Evolutionary conservation across 2,797 vertebrate species (phyloP).

Genomic region (Pipistrellus kuhlii): DNA sequence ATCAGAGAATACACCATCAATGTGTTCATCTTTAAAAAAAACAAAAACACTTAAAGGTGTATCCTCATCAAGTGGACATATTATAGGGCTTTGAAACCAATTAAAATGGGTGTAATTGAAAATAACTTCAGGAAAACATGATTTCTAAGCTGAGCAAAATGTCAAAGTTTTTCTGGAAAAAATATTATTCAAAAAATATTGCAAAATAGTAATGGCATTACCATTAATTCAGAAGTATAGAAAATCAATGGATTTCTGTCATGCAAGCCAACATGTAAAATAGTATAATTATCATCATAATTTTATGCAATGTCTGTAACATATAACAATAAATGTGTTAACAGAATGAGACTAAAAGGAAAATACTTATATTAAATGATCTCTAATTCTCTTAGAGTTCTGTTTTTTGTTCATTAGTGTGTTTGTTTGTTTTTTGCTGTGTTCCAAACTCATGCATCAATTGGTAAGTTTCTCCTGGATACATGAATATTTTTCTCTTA

Average conservation of each 20-base stretch:
- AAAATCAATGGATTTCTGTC: background rate
- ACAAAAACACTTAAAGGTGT: background rate
- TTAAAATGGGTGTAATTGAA: background rate
- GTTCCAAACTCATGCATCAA: background rate
- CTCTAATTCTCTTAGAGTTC: background rate
- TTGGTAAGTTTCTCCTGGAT: constrained; percentile 7
- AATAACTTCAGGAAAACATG: background rate
- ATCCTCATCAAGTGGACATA: background rate
- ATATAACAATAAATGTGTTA: background rate
- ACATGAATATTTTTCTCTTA: background rate
- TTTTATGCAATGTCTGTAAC: background rate
- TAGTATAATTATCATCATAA: background rate
- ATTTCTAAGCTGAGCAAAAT: background rate
- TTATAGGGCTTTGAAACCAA: background rate
- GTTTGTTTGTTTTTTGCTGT: background rate
- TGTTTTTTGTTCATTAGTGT: background rate
- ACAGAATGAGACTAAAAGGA: background rate
- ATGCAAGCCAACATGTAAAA: background rate
- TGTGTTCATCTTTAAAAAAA: background rate
- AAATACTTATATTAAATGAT: background rate
- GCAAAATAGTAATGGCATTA: background rate
- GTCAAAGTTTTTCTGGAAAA: background rate
- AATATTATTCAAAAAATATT: background rate
- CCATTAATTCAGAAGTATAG: background rate
- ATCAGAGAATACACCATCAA: background rate